Evolutionary conservation across 2,888 invertebrate genomes (phyloP), one percentile per base, ranked within the genome.

Genomic region (Augochlorella aurata): DNA sequence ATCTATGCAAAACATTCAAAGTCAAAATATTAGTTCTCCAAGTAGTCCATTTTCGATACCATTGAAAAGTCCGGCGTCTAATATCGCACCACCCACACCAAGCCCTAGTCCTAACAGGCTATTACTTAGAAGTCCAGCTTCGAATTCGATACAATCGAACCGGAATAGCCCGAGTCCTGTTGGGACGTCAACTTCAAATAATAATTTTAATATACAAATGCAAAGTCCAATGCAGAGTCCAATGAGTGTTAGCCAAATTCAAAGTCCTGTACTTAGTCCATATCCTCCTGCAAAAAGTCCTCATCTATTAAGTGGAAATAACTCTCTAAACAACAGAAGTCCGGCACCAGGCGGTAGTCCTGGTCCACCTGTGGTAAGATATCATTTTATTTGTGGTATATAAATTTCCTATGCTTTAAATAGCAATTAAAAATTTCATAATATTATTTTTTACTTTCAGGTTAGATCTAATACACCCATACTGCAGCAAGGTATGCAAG

Each of bases 151-250:
- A 86, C 93, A 92, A 74, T 92, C 93, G 7, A 92, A 90, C 70
- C 87, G 93, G 74, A 93, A 93, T 54, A 93, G 93, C 80, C 93
- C 93, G 10, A 93, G 93, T 84, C 93, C 93, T 4, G 93, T 93
- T 14, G 91, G 92, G 21, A 91, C 90, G 0, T 88, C 91, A 16
- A 89, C 91, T 29, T 85, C 91, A n/a, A 93, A 91, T 70, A 84
- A 90, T 47, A 93, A 89, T 80, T 93, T 93, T 77, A 91, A 90
- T 61, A 91, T 93, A 86, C 93, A 93, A 84, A 88, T 93, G 81
- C 93, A 93, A 85, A 93, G 93, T 77, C 93, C 93, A 9, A 93
- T 93, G 93, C 93, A 93, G 82, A 93, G 93, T 83, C 93, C 93
- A 18, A 91, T 93, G 82, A 93, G 92, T 79, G 93, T 93, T 79